Conservation (phyloP, 1,140 invertebrate species). For the Zaprionus tsacasi region DNA sequence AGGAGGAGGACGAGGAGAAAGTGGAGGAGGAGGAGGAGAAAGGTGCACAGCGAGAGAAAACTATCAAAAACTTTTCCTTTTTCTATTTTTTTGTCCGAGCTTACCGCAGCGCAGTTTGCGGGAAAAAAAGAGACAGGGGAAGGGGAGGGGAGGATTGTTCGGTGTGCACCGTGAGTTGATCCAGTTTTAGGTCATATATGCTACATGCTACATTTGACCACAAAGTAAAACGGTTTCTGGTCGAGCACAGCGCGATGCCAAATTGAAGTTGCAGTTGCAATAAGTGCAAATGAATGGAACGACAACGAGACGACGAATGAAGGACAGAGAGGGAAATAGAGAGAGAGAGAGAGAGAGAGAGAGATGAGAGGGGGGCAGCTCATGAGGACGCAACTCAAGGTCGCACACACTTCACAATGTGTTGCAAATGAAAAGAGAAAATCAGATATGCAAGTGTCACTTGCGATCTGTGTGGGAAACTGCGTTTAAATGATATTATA, state of each 20-base stretch:
- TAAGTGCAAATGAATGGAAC: constrained; percentile 65
- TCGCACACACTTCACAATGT: neutral
- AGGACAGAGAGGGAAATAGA: constrained; percentile 9
- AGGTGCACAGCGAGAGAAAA: constrained; percentile 60
- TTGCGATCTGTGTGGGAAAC: neutral
- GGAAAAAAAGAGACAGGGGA: neutral
- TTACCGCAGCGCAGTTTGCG: constrained; percentile 67
- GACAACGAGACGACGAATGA: constrained; percentile 10
- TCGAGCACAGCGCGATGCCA: constrained; percentile 64
- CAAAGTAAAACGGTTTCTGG: constrained; percentile 76
- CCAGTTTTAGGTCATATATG: constrained; percentile 59
- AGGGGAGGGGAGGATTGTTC: neutral
- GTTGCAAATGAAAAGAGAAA: neutral
- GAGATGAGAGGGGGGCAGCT: neutral
- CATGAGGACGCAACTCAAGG: neutral
- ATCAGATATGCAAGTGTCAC: neutral
- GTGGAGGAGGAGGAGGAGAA: too few species aligned
- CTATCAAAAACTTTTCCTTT: constrained; percentile 53
- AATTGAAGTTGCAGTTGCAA: constrained; percentile 76
- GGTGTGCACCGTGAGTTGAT: constrained; percentile 22
- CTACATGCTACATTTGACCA: constrained; percentile 78
- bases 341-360: too few species aligned
- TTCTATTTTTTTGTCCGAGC: constrained; percentile 43
- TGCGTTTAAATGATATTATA: neutral
- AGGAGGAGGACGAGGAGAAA: too few species aligned